These are phyloP conservation scores for Octonoba sinensis DNA, from an alignment of 2,888 invertebrate genomes.

Conservation along the genomic window DNA sequence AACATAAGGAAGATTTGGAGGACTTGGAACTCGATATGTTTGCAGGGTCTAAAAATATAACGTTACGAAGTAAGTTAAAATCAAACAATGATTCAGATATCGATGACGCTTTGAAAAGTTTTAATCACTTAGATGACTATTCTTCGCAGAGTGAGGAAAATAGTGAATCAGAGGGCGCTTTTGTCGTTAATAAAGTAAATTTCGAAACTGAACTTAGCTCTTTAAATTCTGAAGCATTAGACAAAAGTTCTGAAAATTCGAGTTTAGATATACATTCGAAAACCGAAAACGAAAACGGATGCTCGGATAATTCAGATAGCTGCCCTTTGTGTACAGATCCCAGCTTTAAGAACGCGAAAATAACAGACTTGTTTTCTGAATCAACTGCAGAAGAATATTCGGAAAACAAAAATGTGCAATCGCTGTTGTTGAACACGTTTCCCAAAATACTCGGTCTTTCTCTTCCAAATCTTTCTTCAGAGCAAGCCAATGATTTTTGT, in stretches of 20 bases:
- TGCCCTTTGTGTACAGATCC: slow-evolving; percentile 46
- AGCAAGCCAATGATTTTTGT: slow-evolving; percentile 12
- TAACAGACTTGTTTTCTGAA: slow-evolving; percentile 30
- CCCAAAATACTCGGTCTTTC: slow-evolving; percentile 39
- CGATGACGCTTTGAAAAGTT: slow-evolving; percentile 51
- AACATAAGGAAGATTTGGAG: slow-evolving; percentile 39
- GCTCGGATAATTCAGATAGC: slow-evolving; percentile 52
- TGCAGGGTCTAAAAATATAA: slow-evolving; percentile 6
- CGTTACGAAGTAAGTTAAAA: not conserved
- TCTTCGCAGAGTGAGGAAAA: slow-evolving; percentile 38
- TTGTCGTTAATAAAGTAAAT: slow-evolving; percentile 7
- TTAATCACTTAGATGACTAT: slow-evolving; percentile 53
- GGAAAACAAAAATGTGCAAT: slow-evolving; percentile 16
- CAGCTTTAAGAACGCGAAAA: slow-evolving; percentile 39
- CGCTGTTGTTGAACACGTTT: slow-evolving; percentile 35
- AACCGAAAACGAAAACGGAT: slow-evolving; percentile 28
- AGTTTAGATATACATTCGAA: not conserved
- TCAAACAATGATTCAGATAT: slow-evolving; percentile 28
- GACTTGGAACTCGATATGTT: slow-evolving; percentile 61
- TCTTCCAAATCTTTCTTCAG: slow-evolving; percentile 6
- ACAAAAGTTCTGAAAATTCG: not conserved
- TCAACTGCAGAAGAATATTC: not conserved
- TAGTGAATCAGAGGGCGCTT: slow-evolving; percentile 34
- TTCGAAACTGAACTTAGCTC: not conserved
- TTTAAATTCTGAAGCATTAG: not conserved